These are phyloP conservation scores for Peromyscus nudipes DNA, from an alignment of 2,797 vertebrate genomes.

Conservation along the genomic window DNA sequence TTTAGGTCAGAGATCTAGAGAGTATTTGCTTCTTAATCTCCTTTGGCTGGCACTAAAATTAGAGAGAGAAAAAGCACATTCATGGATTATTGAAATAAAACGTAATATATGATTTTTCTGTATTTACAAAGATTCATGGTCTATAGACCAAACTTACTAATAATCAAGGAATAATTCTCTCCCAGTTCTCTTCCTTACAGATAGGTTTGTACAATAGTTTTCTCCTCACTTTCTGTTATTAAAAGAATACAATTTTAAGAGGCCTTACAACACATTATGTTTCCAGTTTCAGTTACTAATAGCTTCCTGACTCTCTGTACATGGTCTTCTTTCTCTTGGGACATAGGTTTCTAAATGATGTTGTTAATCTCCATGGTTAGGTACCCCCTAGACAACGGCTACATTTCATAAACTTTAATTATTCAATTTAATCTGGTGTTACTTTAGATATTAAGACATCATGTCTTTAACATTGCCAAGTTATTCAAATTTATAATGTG, in stretches of 20 bases:
- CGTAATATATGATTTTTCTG: background rate
- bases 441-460: background rate
- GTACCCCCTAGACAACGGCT: background rate
- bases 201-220: background rate
- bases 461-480: background rate
- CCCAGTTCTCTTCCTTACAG: background rate
- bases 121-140: background rate
- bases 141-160: background rate
- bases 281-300: background rate
- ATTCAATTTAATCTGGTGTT: background rate
- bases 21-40: background rate
- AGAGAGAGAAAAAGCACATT: background rate
- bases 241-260: background rate
- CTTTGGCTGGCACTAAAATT: background rate
- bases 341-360: background rate
- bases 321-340: background rate
- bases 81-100: constrained; percentile 1
- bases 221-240: background rate
- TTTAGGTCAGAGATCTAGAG: constrained; percentile 85
- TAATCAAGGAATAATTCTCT: background rate
- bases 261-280: background rate
- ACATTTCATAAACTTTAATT: background rate
- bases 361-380: background rate
- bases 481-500: background rate
- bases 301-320: background rate